Evolutionary conservation across 2,888 invertebrate genomes (phyloP), one percentile per base, ranked within the genome.

Genomic region (Tinea trinotella): DNA sequence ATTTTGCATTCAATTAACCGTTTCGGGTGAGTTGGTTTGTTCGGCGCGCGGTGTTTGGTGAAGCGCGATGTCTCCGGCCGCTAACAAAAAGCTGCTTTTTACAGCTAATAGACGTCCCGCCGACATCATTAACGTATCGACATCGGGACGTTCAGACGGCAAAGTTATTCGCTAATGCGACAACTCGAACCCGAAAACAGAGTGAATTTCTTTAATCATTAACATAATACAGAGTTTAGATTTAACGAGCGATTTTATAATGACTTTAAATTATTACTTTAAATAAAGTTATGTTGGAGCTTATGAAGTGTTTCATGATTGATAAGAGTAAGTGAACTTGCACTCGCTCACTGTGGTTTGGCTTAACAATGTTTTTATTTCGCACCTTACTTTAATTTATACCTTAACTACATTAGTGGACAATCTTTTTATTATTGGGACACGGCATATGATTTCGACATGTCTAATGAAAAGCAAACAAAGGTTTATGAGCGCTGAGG

Each of bases 81-180:
- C 1, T 46, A 19, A 46, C 40, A 53, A 35, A 53, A 53, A 53
- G 36, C 40, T 10, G 18, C 44, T 53, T 53, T 40, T 53, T 53
- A 36, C 22, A 19, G 53, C 22, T 40, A 53, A 53, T 53, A 81
- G 81, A 80, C 74, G 68, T 75, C 74, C 73, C 70, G 74, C 66
- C 75, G 77, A 76, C 82, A 82, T 82, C 83, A 80, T 83, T 84
- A 83, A 82, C 76, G 82, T 83, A 83, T 82, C 77, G 81, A 67
- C 46, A 19, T 46, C 46, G 46, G 67, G 72, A 63, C 73, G 70
- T 18, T n/a, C 49, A 69, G 66, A 17, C 18, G 19, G 40, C 40
- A 77, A 7, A 77, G 82, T 77, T 83, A 85, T 83, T 83, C 77
- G 81, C 80, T 83, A 84, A 85, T 85, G 83, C 83, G 85, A 85